Evolutionary conservation across 2,797 vertebrate species (phyloP), one percentile per base, ranked within the genome.

Genomic region (Urosaurus nigricauda): DNA sequence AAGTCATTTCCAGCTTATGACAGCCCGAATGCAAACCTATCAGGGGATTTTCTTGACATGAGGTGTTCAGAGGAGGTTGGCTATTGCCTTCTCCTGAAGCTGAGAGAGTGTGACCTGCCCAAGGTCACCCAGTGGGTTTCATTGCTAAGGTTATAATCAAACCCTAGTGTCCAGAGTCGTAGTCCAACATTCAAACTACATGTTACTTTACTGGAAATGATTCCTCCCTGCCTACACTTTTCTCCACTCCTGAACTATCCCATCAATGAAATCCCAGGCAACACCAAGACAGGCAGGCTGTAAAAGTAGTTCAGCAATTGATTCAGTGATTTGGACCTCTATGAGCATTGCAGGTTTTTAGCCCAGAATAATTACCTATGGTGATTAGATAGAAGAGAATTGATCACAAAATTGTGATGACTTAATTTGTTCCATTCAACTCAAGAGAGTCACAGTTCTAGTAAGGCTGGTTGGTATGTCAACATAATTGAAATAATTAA

Each of bases 401-500:
- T 73, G 37, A 85, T 89, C 82, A 12, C 21, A 26, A 70, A 83
- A 63, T 65, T 71, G 26, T 37, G n/a, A 35, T 51, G 65, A 32
- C 32, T 79, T 58, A 65, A 75, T 88, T 51, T 83, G 32, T 43
- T 71, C 65, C 0, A 9, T 75, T 75, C n/a, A 88, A 88, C 58
- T 37, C 65, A 82, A 88, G 58, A 71, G 70, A 56, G 5, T 77
- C 71, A 5, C 70, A 16, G 11, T 83, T 88, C 53, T 88, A 35
- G 43, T 77, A 51, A 29, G 32, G 56, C 1, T 53, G 35, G 32
- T 51, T 35, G 26, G 3, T 75, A 87, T 60, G 70, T 82, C 79
- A 87, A 29, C 32, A 32, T 75, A 87, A 87, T 47, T 16, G 56
- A 82, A 87, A 74, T 81, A 82, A 87, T 87, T 74, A 74, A 82